Conservation (phyloP, 2,888 invertebrate genomes). For the Dolomedes plantarius region DNA sequence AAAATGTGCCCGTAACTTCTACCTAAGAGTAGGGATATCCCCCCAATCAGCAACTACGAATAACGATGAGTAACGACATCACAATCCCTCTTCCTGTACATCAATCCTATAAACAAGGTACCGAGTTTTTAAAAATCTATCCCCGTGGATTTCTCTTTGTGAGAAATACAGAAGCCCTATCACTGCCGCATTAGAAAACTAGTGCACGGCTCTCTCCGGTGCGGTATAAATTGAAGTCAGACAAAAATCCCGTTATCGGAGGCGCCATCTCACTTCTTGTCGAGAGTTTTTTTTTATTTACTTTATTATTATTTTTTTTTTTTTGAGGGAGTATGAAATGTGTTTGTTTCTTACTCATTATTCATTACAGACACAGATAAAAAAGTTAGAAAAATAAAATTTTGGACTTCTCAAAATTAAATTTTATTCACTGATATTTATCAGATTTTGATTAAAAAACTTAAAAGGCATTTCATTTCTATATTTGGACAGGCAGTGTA, state of each 20-base stretch:
- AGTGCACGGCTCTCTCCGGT: not conserved
- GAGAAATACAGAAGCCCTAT: conserved; percentile 35
- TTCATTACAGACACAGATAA: not conserved
- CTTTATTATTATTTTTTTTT: no score
- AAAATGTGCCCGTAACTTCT: no score
- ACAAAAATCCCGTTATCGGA: conserved; percentile 15
- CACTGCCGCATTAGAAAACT: conserved; percentile 42
- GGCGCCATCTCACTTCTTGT: not conserved
- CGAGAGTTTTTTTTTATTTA: no score
- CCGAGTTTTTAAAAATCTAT: conserved; percentile 23
- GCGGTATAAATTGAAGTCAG: not conserved
- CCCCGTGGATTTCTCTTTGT: conserved; percentile 14
- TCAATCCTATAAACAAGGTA: conserved; percentile 48
- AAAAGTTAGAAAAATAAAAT: no score
- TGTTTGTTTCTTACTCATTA: not conserved
- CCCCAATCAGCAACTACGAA: not conserved
- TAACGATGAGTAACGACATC: conserved; percentile 5
- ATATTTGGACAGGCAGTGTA: no score
- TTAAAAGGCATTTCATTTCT: no score
- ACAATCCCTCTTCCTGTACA: not conserved
- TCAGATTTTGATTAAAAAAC: no score
- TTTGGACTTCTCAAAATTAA: no score
- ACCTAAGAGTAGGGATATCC: no score
- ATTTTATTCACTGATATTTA: no score
- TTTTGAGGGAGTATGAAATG: not conserved